Base-by-base conservation (phyloP, 2,113 vertebrate species). In the Turnix velox region DNA sequence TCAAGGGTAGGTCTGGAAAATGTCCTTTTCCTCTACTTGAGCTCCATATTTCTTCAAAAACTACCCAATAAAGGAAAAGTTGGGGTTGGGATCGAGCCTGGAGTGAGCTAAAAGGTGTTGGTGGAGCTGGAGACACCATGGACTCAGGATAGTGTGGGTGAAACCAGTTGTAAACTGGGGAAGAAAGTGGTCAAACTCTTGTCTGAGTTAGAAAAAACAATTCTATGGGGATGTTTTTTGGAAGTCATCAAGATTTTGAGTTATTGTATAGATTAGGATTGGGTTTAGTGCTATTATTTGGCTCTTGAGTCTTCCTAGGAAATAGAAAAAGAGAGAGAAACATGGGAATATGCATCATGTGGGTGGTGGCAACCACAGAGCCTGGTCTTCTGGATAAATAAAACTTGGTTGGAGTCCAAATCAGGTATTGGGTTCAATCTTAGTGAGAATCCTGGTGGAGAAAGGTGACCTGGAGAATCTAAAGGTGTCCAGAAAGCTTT, bases 141-240 rank as follows among this genome's bases (percentile, higher is more conserved):
- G 6, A n/a, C n/a, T n/a, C n/a, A n/a, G n/a, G n/a, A n/a, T n/a
- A n/a, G 19, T 7, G 10, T 7, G 2, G 4, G 27, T 31, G 33
- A 30, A 58, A 46, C 13, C 6, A 3, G 5, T 15, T 12, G 23
- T 40, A 33, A 74, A 25, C 27, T 33, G 31, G 49, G 66, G 15
- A 33, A 30, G 35, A 19, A 42, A 0, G 20, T 12, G 31, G 22
- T 19, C 0, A 1, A n/a, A 58, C 20, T 35, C 37, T 37, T 22
- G 4, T 25, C n/a, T 35, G 22, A 2, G 1, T 31, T 31, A 25
- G 7, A 49, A 9, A 51, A 6, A 37, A 54, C 9, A 33, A 1
- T 14, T 4, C 7, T 8, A 12, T 14, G 18, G 20, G 58, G 49
- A 12, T 27, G 14, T 25, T 27, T 31, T 31, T 31, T 10, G 15